phyloP scores from a whole-genome alignment of 2,888 invertebrate species.

The Drosophila nr. perissopoda region DNA sequence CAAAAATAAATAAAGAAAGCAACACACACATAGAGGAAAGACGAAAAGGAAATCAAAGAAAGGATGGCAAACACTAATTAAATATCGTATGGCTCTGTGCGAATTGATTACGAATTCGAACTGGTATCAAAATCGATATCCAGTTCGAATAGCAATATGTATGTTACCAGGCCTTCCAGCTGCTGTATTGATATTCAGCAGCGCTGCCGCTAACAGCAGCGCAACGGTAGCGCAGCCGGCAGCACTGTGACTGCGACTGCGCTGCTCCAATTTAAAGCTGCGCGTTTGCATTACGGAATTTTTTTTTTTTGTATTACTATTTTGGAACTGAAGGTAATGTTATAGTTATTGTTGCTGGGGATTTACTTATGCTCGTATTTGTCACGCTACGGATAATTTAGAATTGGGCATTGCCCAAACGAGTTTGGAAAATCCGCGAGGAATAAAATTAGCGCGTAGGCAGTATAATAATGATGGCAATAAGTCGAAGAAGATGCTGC shows the following conservation, averaged over 20 bases:
- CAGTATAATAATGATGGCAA: slow-evolving; percentile 63
- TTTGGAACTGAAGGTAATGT: slow-evolving; percentile 33
- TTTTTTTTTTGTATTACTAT: not conserved
- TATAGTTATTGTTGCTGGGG: slow-evolving; percentile 4
- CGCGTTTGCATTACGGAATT: slow-evolving; percentile 61
- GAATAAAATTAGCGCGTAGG: slow-evolving; percentile 75
- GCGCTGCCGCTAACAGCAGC: slow-evolving; percentile 54
- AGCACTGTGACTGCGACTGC: slow-evolving; percentile 40
- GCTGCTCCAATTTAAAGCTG: slow-evolving; percentile 37
- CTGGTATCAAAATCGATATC: slow-evolving; percentile 40
- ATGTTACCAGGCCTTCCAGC: slow-evolving; percentile 68
- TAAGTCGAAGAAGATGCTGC: slow-evolving; percentile 4
- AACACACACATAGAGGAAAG: slow-evolving; percentile 13
- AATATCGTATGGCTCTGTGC: slow-evolving; percentile 57
- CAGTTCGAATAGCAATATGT: slow-evolving; percentile 20
- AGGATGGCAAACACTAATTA: slow-evolving; percentile 48
- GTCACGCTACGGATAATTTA: slow-evolving; percentile 67
- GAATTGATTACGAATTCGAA: slow-evolving; percentile 61
- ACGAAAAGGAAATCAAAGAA: slow-evolving; percentile 33
- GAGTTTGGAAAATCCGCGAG: slow-evolving; percentile 34
- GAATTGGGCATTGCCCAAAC: slow-evolving; percentile 76
- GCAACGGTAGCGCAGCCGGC: slow-evolving; percentile 39
- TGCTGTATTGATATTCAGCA: slow-evolving; percentile 56
- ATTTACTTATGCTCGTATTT: slow-evolving; percentile 32
- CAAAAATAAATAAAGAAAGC: slow-evolving; percentile 5